Conservation (phyloP, 2,888 invertebrate species). For the Drosophila monieri region DNA sequence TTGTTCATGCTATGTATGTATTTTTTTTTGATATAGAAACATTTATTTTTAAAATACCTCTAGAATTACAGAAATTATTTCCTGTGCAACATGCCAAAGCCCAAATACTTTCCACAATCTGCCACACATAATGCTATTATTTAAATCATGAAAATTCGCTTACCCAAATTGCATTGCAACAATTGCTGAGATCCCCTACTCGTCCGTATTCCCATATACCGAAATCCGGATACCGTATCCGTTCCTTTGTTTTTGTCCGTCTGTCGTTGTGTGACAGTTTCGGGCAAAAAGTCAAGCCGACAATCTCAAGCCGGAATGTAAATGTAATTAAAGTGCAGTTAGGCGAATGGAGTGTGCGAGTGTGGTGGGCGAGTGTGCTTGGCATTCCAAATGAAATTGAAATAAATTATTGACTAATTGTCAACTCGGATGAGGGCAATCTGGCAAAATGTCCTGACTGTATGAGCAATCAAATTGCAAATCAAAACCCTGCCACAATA, state of each 20-base stretch:
- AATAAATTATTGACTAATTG: constrained; percentile 83
- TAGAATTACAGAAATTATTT: too few relatives aligned
- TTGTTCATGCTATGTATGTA: not conserved
- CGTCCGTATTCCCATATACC: constrained; percentile 10
- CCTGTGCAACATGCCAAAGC: not conserved
- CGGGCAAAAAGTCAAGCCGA: constrained; percentile 56
- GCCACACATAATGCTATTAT: constrained; percentile 62
- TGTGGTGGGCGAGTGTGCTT: constrained; percentile 42
- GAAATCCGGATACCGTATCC: constrained; percentile 24
- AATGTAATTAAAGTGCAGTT: constrained; percentile 76
- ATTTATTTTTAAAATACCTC: not conserved
- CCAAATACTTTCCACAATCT: constrained; percentile 18
- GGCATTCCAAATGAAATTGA: constrained; percentile 78
- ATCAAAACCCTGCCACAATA: constrained; percentile 18
- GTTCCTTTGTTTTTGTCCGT: constrained; percentile 5
- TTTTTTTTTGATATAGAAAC: not conserved
- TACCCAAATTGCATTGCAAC: constrained; percentile 73
- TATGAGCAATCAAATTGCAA: constrained; percentile 53
- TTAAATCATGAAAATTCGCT: constrained; percentile 79
- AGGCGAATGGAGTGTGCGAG: constrained; percentile 29
- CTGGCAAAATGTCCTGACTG: constrained; percentile 14
- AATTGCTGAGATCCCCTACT: constrained; percentile 61
- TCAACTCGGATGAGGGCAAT: constrained; percentile 66
- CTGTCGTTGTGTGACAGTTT: constrained; percentile 42
- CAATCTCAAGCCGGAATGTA: constrained; percentile 54